A percentile compares a stretch with the other conserved stretches of the same genome.
phyloP scores from a whole-genome alignment of 2,888 invertebrate species.

The Notodonta dromedarius region DNA sequence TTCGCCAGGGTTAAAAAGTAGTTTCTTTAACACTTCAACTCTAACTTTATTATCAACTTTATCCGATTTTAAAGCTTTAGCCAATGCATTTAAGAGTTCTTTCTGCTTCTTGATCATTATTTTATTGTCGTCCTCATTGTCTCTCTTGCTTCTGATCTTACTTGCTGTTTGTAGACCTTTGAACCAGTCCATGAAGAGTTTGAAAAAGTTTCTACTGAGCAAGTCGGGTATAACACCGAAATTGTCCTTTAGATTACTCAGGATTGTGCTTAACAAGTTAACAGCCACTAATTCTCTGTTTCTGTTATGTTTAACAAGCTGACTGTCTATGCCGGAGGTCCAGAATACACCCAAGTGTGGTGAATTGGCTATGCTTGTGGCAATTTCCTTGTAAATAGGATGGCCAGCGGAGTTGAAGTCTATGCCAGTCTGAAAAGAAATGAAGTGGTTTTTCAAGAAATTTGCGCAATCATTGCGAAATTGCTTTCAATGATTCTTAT shows the following conservation, averaged over 20 bases:
- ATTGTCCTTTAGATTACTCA: constrained; percentile 77
- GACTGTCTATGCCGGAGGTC: constrained; percentile 76
- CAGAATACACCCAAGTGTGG: constrained; percentile 83
- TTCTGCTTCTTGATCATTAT: constrained; percentile 83
- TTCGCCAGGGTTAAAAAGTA: constrained; percentile 88
- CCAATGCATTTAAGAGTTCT: constrained; percentile 78
- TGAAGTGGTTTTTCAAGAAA: background rate
- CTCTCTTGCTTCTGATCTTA: constrained; percentile 80
- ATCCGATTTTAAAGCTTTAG: constrained; percentile 77
- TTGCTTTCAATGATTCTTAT: too few species aligned
- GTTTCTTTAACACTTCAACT: constrained; percentile 84
- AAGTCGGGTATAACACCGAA: constrained; percentile 80
- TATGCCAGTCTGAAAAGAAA: constrained; percentile 81
- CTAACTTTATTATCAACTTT: constrained; percentile 78
- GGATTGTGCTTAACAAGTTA: constrained; percentile 83
- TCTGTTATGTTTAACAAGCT: constrained; percentile 74
- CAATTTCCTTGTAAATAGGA: constrained; percentile 86
- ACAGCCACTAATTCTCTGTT: constrained; percentile 85
- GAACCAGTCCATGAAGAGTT: constrained; percentile 86
- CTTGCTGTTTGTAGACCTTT: constrained; percentile 84
- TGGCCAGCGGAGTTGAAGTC: constrained; percentile 84
- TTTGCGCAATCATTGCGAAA: background rate
- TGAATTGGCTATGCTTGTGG: constrained; percentile 78
- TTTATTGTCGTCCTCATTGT: constrained; percentile 76
- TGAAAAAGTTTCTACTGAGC: constrained; percentile 86